These are phyloP conservation scores for Abramis brama DNA, from an alignment of 2,113 vertebrate species.

Conservation along the genomic window DNA sequence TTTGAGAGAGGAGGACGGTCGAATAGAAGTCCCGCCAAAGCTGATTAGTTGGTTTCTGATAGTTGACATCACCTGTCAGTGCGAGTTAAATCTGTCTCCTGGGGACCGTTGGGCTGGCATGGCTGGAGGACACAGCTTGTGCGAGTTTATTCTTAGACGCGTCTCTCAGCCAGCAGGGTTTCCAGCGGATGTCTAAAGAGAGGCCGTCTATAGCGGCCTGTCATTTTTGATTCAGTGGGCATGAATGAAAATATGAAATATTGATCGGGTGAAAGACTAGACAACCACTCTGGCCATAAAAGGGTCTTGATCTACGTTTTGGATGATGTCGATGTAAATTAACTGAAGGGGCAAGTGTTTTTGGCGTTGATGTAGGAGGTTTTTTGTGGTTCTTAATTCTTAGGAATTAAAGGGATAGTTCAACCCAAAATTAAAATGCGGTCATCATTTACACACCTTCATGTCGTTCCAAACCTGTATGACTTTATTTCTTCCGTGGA, in stretches of 20 bases:
- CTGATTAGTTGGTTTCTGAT: constrained; percentile 54
- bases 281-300: background rate
- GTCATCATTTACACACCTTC: background rate
- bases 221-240: constrained; percentile 45
- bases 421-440: background rate
- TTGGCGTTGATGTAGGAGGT: background rate
- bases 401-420: background rate
- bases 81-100: constrained; percentile 20
- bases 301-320: background rate
- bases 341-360: background rate
- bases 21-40: constrained; percentile 39
- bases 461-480: background rate
- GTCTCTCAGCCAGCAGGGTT: constrained; percentile 27
- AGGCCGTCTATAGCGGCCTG: constrained; percentile 38
- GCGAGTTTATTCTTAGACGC: constrained; percentile 44
- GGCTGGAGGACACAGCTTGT: constrained; percentile 34
- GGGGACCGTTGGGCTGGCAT: background rate
- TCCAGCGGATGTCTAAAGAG: constrained; percentile 22
- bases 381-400: background rate
- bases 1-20: constrained; percentile 1
- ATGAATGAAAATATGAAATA: constrained; percentile 46
- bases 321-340: background rate
- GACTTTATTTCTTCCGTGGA: background rate
- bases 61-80: constrained; percentile 49
- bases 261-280: constrained; percentile 4